These are phyloP conservation scores for Mycalesis mineus DNA, from an alignment of 2,888 invertebrate species.

Conservation along the genomic window DNA sequence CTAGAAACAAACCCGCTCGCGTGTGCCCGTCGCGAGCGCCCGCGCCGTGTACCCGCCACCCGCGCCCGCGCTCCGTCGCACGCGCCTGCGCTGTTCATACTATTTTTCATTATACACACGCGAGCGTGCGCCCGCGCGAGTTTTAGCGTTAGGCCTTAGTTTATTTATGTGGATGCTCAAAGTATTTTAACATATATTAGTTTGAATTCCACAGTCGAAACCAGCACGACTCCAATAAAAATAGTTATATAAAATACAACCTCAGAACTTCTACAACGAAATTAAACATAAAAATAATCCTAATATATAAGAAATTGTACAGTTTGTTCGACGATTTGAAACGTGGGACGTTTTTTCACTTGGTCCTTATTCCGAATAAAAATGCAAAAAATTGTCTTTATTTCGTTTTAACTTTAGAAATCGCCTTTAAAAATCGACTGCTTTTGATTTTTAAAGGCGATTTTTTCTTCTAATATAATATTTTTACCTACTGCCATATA, in stretches of 20 bases:
- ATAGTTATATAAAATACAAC: background rate
- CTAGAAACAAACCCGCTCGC: no score
- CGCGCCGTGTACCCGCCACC: no score
- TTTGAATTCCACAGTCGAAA: constrained; percentile 33
- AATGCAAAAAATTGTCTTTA: background rate
- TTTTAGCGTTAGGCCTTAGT: no score
- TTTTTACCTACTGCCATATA: no score
- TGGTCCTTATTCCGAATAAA: background rate
- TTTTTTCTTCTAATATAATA: no score
- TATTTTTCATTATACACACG: no score
- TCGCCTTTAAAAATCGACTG: background rate
- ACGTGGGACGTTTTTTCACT: background rate
- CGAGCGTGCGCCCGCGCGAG: no score
- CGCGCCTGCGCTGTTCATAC: no score
- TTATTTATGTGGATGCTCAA: background rate
- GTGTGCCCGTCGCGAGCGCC: no score
- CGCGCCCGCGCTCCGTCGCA: no score
- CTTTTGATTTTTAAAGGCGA: no score
- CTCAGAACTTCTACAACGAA: background rate
- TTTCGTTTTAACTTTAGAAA: no score
- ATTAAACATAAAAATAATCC: background rate
- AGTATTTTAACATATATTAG: background rate
- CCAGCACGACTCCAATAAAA: constrained; percentile 39
- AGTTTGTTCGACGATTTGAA: background rate
- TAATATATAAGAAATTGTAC: background rate